Base-by-base conservation (phyloP, 1,140 invertebrate genomes). In the Orussus abietinus region DNA sequence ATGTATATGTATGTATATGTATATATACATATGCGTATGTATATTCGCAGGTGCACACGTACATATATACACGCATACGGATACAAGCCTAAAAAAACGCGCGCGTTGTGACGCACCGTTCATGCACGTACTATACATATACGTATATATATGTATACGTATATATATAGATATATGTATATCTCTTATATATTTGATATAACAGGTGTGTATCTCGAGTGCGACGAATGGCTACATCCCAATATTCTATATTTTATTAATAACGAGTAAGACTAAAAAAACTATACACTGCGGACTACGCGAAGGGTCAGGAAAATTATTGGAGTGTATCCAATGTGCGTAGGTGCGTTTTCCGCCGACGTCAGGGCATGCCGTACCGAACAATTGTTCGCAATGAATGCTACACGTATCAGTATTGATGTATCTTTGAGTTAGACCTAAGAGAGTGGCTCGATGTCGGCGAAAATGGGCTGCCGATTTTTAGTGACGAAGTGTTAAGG, bases 131-230 rank as follows among this genome's bases (percentile, higher is more conserved):
- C 17, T n/a, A n/a, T n/a, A 26, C 13, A 35, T 9, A 12, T 19
- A 19, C n/a, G 4, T 3, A n/a, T 11, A 18, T 15, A 30, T n/a
- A n/a, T n/a, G n/a, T n/a, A n/a, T n/a, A n/a, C n/a, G n/a, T n/a
- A n/a, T 13, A 7, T 19, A 14, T 2, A 19, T 3, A 20, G 7
- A 12, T 5, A 35, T 25, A 59, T 52, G 45, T 49, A 50, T 54
- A 66, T 60, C 50, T 54, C 54, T 46, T 67, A 65, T 65, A 69
- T 69, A 68, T 69, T 68, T 69, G 64, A 66, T 69, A 69, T 62
- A 57, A 59, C 57, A 59, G 58, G 59, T 55, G 59, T 63, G 57
- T 67, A 64, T 36, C 17, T 17, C 11, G 13, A 6, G 56, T 51
- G 57, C 53, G 51, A 49, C 53, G n/a, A n/a, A n/a, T n/a, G 53